These are phyloP conservation scores for Sesamia inferens DNA, from an alignment of 2,888 invertebrate species.

Conservation along the genomic window DNA sequence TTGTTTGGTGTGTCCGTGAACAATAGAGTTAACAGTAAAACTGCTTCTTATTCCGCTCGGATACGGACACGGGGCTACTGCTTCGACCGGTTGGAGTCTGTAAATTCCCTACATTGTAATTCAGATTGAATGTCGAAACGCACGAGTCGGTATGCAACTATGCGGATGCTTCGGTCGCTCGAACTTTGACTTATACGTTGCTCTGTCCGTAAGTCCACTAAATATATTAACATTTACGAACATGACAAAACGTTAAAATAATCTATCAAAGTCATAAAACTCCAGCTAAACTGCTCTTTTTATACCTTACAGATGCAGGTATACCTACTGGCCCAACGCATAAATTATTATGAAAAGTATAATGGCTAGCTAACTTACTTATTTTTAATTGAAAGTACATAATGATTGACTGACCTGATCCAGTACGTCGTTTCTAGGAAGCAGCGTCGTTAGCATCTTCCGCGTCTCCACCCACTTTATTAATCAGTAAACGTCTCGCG, in stretches of 20 bases:
- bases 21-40: slow-evolving; percentile 88
- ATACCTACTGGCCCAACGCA: neutral
- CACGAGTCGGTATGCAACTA: slow-evolving; percentile 86
- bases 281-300: slow-evolving; percentile 8
- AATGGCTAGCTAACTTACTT: slow-evolving; percentile 34
- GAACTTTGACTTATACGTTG: slow-evolving; percentile 57
- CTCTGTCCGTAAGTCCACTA: slow-evolving; percentile 6
- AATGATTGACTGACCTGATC: slow-evolving; percentile 60
- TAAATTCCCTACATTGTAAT: slow-evolving; percentile 87
- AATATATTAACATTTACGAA: slow-evolving; percentile 1
- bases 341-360: slow-evolving; percentile 36
- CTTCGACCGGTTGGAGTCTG: slow-evolving; percentile 77
- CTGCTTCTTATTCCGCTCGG: slow-evolving; percentile 89
- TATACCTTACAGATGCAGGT: neutral
- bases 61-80: slow-evolving; percentile 78
- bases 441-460: slow-evolving; percentile 81
- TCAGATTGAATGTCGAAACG: slow-evolving; percentile 87
- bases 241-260: neutral
- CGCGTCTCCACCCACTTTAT: slow-evolving; percentile 87
- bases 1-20: slow-evolving; percentile 85
- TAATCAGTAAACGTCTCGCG: slow-evolving; percentile 88
- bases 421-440: slow-evolving; percentile 79
- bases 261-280: neutral
- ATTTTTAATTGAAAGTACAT: slow-evolving; percentile 54
- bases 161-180: slow-evolving; percentile 76